Conservation (phyloP, 2,797 vertebrate genomes). For the Todus mexicanus region DNA sequence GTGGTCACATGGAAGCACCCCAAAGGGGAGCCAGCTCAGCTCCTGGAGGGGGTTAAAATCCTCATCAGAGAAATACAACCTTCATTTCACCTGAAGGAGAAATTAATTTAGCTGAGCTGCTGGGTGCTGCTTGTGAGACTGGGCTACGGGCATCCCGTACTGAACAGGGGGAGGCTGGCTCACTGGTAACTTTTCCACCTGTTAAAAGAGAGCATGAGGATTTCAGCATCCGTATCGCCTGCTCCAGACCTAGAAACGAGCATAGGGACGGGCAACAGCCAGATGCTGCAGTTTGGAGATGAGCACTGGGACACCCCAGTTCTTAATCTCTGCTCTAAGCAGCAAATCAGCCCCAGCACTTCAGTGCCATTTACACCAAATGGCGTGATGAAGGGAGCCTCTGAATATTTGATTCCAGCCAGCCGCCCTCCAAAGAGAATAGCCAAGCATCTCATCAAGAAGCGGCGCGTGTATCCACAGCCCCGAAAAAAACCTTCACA, state of each 20-base stretch:
- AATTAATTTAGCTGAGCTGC: neutral
- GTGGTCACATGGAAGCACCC: accelerated
- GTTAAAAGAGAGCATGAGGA: neutral
- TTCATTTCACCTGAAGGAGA: neutral
- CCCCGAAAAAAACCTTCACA: constrained; percentile 18
- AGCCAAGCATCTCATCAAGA: constrained; percentile 5
- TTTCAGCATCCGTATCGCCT: neutral
- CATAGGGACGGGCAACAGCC: neutral
- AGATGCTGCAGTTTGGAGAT: neutral
- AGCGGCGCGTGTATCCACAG: neutral
- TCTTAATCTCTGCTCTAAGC: neutral
- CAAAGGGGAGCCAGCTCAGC: neutral
- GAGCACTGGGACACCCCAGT: neutral
- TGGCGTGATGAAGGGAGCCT: neutral
- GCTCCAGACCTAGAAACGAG: neutral
- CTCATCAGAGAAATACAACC: neutral
- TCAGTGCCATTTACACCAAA: neutral
- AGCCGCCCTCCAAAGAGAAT: neutral
- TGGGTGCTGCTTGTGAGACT: neutral
- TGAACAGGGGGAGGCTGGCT: neutral
- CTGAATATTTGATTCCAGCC: neutral
- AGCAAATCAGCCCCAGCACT: neutral
- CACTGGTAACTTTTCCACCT: neutral
- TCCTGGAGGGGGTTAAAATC: neutral
- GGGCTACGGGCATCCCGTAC: neutral